These are phyloP conservation scores for Periophthalmodon schlosseri DNA, from an alignment of 2,113 vertebrate genomes.

Conservation along the genomic window DNA sequence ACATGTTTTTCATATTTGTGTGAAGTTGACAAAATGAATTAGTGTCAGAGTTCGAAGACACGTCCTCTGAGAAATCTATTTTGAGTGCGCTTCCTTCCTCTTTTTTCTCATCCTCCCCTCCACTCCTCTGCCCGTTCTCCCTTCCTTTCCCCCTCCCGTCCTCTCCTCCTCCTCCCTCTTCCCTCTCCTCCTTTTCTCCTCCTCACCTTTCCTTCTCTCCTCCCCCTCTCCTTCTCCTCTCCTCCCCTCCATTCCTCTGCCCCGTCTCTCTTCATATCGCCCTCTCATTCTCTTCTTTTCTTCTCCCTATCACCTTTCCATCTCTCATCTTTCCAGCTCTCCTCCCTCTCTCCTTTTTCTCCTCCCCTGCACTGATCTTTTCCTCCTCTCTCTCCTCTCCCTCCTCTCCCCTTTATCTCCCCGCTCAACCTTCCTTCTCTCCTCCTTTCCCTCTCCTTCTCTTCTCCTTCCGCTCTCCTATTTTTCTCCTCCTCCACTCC, in stretches of 20 bases:
- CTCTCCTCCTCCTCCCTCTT: neutral
- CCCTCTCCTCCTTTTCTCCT: neutral
- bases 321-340: too few relatives aligned
- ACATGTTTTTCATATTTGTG: conserved; percentile 17
- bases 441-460: conserved; percentile 3
- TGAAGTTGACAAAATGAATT: conserved; percentile 15
- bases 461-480: too few relatives aligned
- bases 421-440: conserved; percentile 7
- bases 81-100: conserved; percentile 39
- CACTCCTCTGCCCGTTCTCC: neutral
- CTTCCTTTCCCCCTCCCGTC: conserved; percentile 22
- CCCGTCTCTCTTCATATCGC: too few relatives aligned
- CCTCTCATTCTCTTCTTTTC: too few relatives aligned
- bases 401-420: neutral
- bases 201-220: conserved; percentile 16
- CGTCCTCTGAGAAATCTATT: conserved; percentile 40
- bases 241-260: too few relatives aligned
- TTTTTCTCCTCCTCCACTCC: neutral
- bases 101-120: neutral
- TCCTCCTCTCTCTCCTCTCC: neutral
- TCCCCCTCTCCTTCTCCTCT: conserved; percentile 1
- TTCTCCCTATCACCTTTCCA: too few relatives aligned
- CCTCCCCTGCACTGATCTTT: too few relatives aligned
- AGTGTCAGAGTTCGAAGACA: conserved; percentile 44
- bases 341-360: neutral